A percentile compares a stretch with the other conserved stretches of the same genome.
phyloP scores from a whole-genome alignment of 2,113 vertebrate species.

The Spermophilus dauricus region DNA sequence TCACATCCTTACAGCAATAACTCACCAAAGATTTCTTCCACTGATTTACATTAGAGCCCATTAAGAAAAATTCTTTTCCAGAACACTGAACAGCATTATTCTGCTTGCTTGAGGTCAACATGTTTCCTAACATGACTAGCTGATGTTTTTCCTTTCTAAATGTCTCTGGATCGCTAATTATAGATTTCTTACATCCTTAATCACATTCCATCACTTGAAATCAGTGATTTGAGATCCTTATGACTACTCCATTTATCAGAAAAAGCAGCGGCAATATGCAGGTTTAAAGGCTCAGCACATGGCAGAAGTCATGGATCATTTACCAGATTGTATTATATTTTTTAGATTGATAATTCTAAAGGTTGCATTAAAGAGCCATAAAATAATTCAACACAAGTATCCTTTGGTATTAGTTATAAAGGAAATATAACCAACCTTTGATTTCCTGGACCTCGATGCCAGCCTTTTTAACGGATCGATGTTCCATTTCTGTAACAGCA shows the following conservation, averaged over 20 bases:
- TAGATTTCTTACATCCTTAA: not conserved
- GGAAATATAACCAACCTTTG: conserved; percentile 91
- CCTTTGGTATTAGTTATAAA: conserved; percentile 68
- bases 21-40: not conserved
- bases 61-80: conserved; percentile 15
- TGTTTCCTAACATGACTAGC: not conserved
- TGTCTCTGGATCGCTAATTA: not conserved
- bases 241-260: conserved; percentile 7
- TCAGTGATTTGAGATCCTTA: conserved; percentile 35
- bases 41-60: not conserved
- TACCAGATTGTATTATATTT: conserved; percentile 32
- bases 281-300: not conserved
- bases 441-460: conserved; percentile 96
- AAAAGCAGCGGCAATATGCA: not conserved
- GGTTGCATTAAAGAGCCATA: conserved; percentile 44
- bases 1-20: not conserved
- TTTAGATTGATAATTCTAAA: conserved; percentile 51
- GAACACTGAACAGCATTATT: not conserved
- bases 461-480: conserved; percentile 98
- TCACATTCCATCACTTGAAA: conserved; percentile 22
- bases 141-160: not conserved
- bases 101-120: not conserved
- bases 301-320: conserved; percentile 26
- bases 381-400: conserved; percentile 54
- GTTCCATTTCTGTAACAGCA: conserved; percentile 93